These are phyloP conservation scores for Lasioglossum baleicum DNA, from an alignment of 1,140 invertebrate species.

Conservation along the genomic window DNA sequence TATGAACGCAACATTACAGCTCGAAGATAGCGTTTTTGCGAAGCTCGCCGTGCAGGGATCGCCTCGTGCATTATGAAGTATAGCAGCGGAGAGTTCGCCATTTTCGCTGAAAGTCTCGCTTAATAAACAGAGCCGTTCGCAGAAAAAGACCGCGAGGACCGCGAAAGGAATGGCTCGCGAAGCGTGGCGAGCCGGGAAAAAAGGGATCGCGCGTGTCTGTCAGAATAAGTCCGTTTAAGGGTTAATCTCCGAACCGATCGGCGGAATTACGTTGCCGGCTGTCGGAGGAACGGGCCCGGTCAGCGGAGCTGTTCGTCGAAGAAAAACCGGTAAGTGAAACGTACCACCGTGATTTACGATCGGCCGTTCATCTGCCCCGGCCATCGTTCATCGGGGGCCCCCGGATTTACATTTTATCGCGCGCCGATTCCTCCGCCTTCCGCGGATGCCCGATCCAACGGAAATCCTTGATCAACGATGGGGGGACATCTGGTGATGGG, in stretches of 20 bases:
- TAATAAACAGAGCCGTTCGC: constrained; percentile 12
- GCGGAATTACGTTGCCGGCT: constrained; percentile 35
- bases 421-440: background rate
- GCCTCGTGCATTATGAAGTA: background rate
- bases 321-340: constrained; percentile 40
- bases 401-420: constrained; percentile 30
- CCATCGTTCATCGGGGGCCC: constrained; percentile 11
- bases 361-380: constrained; percentile 14
- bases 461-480: constrained; percentile 18
- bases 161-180: constrained; percentile 41
- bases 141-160: constrained; percentile 3
- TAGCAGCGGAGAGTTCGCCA: background rate
- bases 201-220: constrained; percentile 39
- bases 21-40: too few relatives aligned
- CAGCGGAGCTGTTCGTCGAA: background rate
- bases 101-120: constrained; percentile 18
- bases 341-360: constrained; percentile 43
- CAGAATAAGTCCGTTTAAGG: constrained; percentile 49
- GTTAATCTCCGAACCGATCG: constrained; percentile 41
- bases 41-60: too few relatives aligned
- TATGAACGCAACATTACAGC: too few relatives aligned
- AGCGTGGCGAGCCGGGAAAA: constrained; percentile 19
- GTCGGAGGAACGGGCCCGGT: background rate
- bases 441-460: background rate
- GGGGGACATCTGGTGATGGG: constrained; percentile 50